Evolutionary conservation across 2,797 vertebrate species (phyloP), one percentile per base, ranked within the genome.

Genomic region (Chelonia mydas): DNA sequence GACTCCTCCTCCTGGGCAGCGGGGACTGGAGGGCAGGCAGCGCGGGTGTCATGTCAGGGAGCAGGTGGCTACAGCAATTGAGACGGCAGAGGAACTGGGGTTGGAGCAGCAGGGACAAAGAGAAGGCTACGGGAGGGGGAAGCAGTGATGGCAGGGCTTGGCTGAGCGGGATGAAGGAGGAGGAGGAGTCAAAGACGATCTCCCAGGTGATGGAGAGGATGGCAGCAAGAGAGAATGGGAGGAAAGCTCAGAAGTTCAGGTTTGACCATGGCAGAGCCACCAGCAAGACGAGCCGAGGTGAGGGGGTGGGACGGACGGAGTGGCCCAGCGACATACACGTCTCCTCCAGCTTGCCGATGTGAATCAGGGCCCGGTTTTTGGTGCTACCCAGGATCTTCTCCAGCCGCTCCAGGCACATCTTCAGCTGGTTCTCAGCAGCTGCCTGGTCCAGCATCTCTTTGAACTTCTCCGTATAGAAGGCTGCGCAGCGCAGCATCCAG

Each of bases 321-420:
- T 25, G 59, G 82, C 83, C 65, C 55, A 45, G 47, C 1, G 0
- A 92, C 97, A 2, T 97, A 99, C 99, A 98, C 85, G 99, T 98
- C 93, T 99, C 99, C 97, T 99, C 99, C 77, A 99, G 98, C 49
- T 99, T 99, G 28, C 99, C 99, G 0, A 99, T 99, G 98, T 99
- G 99, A 83, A 99, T 98, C 92, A 99, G 98, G 78, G 99, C 99
- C 55, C 99, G 98, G 98, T 99, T 99, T 98, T 99, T 99, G 98
- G 98, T 98, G 97, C 99, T 99, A 95, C 95, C 96, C 81, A 99
- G 98, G 92, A 99, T 94, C 92, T 94, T 98, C 88, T 98, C 98
- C 81, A 99, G 98, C 92, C 99, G 98, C 92, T 99, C 99, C 97
- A 99, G 98, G 92, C 99, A 99, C 97, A 99, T 98, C 92, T 96